Evolutionary conservation across 2,113 vertebrate genomes (phyloP), one percentile per base, ranked within the genome.

Genomic region (Casuarius casuarius): DNA sequence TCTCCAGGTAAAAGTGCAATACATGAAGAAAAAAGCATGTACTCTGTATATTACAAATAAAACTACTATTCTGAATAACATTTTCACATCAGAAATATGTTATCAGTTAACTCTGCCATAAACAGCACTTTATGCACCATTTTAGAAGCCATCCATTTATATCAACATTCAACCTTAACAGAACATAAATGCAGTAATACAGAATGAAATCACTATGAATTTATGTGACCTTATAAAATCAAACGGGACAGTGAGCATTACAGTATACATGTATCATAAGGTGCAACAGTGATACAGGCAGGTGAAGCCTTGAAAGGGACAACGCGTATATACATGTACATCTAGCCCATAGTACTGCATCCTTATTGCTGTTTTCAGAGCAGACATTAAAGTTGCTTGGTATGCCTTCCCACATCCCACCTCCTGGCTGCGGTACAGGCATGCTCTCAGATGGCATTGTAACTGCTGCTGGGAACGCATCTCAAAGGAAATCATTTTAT

Each of bases 191-290:
- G 29, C 19, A 56, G 12, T 28, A 11, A 26, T 5, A 49, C 3
- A 6, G 40, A 84, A 51, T 2, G 31, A 54, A 87, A 49, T 29
- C 67, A 17, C 31, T 2, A 5, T 0, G 0, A 10, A 19, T 6
- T 16, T n/a, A 8, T 2, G 20, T 25, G 46, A 72, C 42, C 35
- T 33, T 6, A 58, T 31, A 38, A 46, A 58, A 31, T 1, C 62
- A 8, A 19, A 19, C 7, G 7, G 52, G 46, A 38, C 20, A 40
- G 31, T 1, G 3, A 4, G 22, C 5, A 0, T 3, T n/a, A 7
- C 15, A 12, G 5, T 2, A 7, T 1, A 7, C 0, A 1, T 6
- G 58, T 26, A 10, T 4, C 13, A 2, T 2, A 9, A 73, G 20
- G 51, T 8, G 11, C 28, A 51, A 9, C 25, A 3, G 21, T 4